Evolutionary conservation across 2,113 vertebrate species (phyloP).

Genomic region (Xyrauchen texanus): DNA sequence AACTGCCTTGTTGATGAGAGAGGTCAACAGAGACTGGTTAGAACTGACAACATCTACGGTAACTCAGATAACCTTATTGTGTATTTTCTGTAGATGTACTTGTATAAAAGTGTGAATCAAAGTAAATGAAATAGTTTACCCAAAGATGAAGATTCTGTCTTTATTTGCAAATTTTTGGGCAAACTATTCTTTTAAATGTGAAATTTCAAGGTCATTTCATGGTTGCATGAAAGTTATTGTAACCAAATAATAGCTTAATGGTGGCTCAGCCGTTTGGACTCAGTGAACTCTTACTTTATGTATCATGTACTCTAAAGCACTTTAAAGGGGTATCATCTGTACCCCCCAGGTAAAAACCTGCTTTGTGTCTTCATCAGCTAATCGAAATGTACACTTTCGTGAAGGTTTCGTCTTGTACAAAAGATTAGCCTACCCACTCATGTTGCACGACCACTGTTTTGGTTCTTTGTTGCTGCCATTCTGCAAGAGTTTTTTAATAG

Average conservation of each 20-base stretch:
- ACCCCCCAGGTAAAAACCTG: constrained; percentile 32
- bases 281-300: not conserved
- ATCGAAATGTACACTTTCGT: constrained; percentile 43
- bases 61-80: too few species aligned
- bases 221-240: not conserved
- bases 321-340: constrained; percentile 28
- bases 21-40: too few species aligned
- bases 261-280: constrained; percentile 14
- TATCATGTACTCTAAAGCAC: constrained; percentile 6
- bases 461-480: constrained; percentile 21
- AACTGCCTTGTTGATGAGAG: too few species aligned
- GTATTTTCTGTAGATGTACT: too few species aligned
- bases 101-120: too few species aligned
- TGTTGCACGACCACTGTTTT: constrained; percentile 33
- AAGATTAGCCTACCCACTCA: constrained; percentile 40
- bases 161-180: too few species aligned
- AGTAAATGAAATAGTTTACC: too few species aligned
- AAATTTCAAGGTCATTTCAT: too few species aligned
- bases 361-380: constrained; percentile 43
- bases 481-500: not conserved
- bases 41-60: too few species aligned
- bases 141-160: too few species aligned
- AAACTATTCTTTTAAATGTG: too few species aligned
- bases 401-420: constrained; percentile 31
- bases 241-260: constrained; percentile 2